Base-by-base conservation (phyloP, 1,140 invertebrate genomes). In the Odontomachus brunneus region DNA sequence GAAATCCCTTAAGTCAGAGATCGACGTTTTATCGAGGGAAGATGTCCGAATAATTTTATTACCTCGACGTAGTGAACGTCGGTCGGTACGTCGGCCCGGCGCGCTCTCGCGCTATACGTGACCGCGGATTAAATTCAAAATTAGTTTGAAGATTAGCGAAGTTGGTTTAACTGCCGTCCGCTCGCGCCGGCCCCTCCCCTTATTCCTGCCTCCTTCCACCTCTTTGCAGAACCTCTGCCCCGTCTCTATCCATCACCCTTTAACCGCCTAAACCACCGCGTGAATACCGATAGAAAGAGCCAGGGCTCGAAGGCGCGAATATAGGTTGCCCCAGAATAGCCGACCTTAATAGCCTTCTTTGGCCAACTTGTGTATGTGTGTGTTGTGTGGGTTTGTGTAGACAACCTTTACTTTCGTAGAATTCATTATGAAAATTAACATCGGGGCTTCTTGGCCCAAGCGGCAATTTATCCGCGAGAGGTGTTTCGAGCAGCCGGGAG, bases 81-180 rank as follows among this genome's bases (percentile, higher is more conserved):
- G 48, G 33, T 62, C 55, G 63, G 22, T 69, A 24, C 26, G 29
- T 38, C 59, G 59, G 44, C 19, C 22, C 17, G 33, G 75, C 22
- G 66, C 67, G 38, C 51, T 15, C 84, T 84, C 33, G 82, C 83
- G 82, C 83, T 88, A 88, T 88, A 84, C 87, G 67, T 62, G 80
- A 85, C 78, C 72, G 55, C 60, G 86, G 86, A 89, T 89, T 88
- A 86, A 89, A 86, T 85, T 89, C 87, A 84, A 88, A 89, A 89
- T 89, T 88, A 89, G 86, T 89, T 89, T 89, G 84, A 89, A 89
- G 88, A 89, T 88, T 89, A 89, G 86, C 75, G 74, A 89, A 89
- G 86, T 89, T 89, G 67, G 83, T 78, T 88, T 87, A 87, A 88
- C 87, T 81, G 86, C 80, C 60, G 66, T 72, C 72, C 72, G 74